These are phyloP conservation scores for Chloromyia formosa DNA, from an alignment of 2,888 invertebrate species.

Conservation along the genomic window DNA sequence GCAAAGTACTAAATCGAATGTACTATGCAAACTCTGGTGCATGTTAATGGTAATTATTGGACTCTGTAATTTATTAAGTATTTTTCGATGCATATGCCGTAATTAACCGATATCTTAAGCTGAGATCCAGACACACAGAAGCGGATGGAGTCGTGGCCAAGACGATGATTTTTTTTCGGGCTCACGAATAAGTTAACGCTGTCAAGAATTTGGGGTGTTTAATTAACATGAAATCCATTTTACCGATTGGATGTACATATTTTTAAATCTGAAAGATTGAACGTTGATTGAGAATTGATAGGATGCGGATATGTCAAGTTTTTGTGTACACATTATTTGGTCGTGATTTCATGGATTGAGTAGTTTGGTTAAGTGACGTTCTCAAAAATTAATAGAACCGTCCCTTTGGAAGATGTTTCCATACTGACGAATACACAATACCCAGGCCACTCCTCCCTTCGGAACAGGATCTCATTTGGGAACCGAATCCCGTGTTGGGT, in stretches of 20 bases:
- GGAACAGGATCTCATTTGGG: too few species aligned
- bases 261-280: not conserved
- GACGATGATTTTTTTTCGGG: not conserved
- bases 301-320: too few species aligned
- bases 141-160: not conserved
- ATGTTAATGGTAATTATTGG: constrained; percentile 41
- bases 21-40: constrained; percentile 9
- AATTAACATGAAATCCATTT: not conserved
- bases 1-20: too few species aligned
- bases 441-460: too few species aligned
- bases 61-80: constrained; percentile 46
- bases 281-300: not conserved
- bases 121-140: not conserved
- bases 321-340: too few species aligned
- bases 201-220: not conserved
- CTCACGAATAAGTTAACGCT: not conserved
- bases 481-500: too few species aligned
- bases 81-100: not conserved
- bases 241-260: not conserved
- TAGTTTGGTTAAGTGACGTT: too few species aligned
- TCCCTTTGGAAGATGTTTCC: too few species aligned
- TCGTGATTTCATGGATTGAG: too few species aligned
- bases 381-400: too few species aligned
- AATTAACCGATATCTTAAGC: constrained; percentile 1
- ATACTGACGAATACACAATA: too few species aligned